Conservation (phyloP, 2,888 invertebrate genomes). For the Dusona sp. region DNA sequence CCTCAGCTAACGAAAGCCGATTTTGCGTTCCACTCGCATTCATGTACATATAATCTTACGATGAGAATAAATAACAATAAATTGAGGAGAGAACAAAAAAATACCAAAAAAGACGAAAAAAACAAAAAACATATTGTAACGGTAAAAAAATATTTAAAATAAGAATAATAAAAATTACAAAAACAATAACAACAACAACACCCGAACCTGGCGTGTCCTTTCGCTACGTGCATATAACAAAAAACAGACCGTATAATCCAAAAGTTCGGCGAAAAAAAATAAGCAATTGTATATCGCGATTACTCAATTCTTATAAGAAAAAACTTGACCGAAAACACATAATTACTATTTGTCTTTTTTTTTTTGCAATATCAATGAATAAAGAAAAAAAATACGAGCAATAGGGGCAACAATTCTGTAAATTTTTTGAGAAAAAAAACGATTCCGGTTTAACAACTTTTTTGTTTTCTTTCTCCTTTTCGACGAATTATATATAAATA, state of each 20-base stretch:
- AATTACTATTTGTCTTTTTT: background rate
- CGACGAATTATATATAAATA: slow-evolving; percentile 54
- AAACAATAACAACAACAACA: slow-evolving; percentile 16
- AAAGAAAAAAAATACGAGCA: slow-evolving; percentile 2
- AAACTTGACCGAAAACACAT: slow-evolving; percentile 20
- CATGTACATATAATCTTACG: slow-evolving; percentile 66
- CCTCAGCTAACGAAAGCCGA: slow-evolving; percentile 40
- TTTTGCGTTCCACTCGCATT: slow-evolving; percentile 63
- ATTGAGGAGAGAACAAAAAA: slow-evolving; percentile 32
- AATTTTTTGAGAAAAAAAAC: background rate
- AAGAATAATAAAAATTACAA: background rate
- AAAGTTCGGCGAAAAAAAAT: slow-evolving; percentile 43
- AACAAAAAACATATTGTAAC: slow-evolving; percentile 9
- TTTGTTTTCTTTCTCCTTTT: slow-evolving; percentile 27
- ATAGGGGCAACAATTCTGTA: slow-evolving; percentile 30
- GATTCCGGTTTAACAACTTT: background rate
- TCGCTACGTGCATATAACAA: slow-evolving; percentile 30
- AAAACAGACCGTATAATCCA: slow-evolving; percentile 46
- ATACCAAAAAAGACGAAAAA: slow-evolving; percentile 11
- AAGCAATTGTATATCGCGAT: slow-evolving; percentile 49
- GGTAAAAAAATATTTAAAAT: slow-evolving; percentile 11
- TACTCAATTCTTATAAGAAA: slow-evolving; percentile 47
- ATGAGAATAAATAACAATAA: slow-evolving; percentile 64
- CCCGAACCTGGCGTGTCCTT: slow-evolving; percentile 31
- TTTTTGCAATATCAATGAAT: background rate